Evolutionary conservation across 2,888 invertebrate species (phyloP), one percentile per base, ranked within the genome.

Genomic region (Scaptomyza caliginosa): DNA sequence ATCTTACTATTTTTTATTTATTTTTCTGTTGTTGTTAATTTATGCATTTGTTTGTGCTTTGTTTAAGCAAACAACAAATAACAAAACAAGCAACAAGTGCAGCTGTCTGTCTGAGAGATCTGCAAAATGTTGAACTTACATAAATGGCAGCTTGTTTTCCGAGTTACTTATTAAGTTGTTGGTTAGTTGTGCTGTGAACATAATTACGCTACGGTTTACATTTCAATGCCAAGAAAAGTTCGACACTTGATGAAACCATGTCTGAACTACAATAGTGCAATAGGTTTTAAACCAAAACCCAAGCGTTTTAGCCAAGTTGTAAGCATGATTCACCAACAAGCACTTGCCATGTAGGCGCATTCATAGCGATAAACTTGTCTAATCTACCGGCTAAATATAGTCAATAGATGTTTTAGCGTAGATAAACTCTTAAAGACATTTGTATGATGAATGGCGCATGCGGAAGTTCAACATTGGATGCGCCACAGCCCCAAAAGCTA

Each of bases 51-150:
- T 56, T 60, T 46, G 50, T 36, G 68, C 72, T 77, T 70, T 72
- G 77, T 77, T 57, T 49, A 17, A 49, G 54, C 13, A 34, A 7
- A 13, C 1, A 34, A 34, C 13, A n/a, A 32, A 13, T 2, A 13
- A 32, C 32, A 32, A 32, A 32, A 32, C 60, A 58, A 46, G n/a
- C 24, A 60, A 19, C 67, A 62, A 67, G 67, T 69, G 74, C 65
- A 67, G 57, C 43, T 49, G 17, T 49, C 45, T 52, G 34, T 34
- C 34, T 34, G 32, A 42, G 17, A 52, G 55, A 54, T 78, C 79
- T 73, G 79, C 79, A 75, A 75, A 72, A 77, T 77, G 80, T 80
- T 76, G 80, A 84, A 86, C 82, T 86, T 77, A 84, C 86, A 81
- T 78, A 86, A 84, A 86, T 72, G 86, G 87, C 74, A 87, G 70